Conservation (phyloP, 2,113 vertebrate genomes). For the Hyaena hyaena region DNA sequence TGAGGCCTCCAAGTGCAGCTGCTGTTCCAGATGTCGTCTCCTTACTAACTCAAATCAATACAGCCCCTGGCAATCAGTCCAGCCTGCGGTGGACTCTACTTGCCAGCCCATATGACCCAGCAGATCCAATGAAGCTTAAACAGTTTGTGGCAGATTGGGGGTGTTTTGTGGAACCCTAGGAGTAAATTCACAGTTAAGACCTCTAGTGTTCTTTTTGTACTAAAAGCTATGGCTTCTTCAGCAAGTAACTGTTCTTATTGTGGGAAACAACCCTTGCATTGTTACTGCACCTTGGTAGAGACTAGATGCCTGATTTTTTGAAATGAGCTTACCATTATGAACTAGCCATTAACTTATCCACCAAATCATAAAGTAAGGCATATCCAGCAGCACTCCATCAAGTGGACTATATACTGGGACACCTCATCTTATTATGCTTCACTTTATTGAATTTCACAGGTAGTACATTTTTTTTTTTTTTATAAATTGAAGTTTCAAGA, state of each 20-base stretch:
- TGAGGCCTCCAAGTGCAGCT: slow-evolving; percentile 66
- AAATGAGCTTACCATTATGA: neutral
- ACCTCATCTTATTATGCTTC: neutral
- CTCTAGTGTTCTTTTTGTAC: slow-evolving; percentile 2
- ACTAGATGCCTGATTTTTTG: neutral
- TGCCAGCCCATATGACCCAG: slow-evolving; percentile 26
- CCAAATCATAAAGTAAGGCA: neutral
- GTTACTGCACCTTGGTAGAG: neutral
- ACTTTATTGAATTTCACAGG: neutral
- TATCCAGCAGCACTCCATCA: neutral
- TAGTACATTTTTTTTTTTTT: neutral
- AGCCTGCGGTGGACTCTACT: slow-evolving; percentile 40
- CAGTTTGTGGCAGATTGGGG: slow-evolving; percentile 13
- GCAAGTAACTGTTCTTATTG: neutral
- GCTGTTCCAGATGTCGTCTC: slow-evolving; percentile 75
- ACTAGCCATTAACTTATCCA: neutral
- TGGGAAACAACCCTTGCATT: slow-evolving; percentile 4
- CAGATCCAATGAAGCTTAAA: slow-evolving; percentile 46
- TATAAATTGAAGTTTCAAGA: neutral
- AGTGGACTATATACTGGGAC: neutral
- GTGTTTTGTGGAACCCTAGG: neutral
- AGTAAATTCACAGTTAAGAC: neutral
- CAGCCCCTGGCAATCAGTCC: slow-evolving; percentile 63
- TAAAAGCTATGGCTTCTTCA: neutral
- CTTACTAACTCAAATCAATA: slow-evolving; percentile 69